Percentiles rank a stretch among this genome's conserved stretches.
phyloP scores from a whole-genome alignment of 53 echinoderm and acorn worm species.

The Luidia sarsii region DNA sequence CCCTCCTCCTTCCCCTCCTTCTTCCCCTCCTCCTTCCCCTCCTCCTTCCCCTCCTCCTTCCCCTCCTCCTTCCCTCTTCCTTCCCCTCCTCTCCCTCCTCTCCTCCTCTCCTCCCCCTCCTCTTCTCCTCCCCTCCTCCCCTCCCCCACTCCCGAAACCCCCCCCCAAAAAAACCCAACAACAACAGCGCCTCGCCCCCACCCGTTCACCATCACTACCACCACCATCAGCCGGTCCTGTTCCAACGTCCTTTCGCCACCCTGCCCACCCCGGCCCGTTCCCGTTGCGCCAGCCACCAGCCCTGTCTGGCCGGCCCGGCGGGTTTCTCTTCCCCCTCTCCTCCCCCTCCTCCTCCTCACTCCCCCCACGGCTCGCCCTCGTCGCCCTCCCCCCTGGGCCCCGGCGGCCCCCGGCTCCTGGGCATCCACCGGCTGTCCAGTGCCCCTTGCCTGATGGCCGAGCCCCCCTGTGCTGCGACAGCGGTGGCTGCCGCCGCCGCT shows the following conservation, averaged over 20 bases:
- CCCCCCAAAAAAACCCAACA: too few relatives aligned
- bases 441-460: constrained; percentile 51
- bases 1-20: too few relatives aligned
- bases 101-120: too few relatives aligned
- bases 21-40: too few relatives aligned
- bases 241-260: constrained; percentile 36
- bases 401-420: constrained; percentile 46
- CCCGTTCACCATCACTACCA: constrained; percentile 2
- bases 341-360: constrained; percentile 24
- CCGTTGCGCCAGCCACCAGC: too few relatives aligned
- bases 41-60: too few relatives aligned
- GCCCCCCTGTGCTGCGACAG: constrained; percentile 36
- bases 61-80: too few relatives aligned
- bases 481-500: too few relatives aligned
- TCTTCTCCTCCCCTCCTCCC: too few relatives aligned
- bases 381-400: constrained; percentile 13
- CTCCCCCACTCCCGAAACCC: too few relatives aligned
- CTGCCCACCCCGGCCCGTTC: constrained; percentile 28
- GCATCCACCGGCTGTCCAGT: constrained; percentile 43
- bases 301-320: too few relatives aligned
- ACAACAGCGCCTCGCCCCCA: background rate
- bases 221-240: background rate
- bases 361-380: constrained; percentile 24
- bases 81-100: too few relatives aligned
- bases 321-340: constrained; percentile 11